Evolutionary conservation across 2,888 invertebrate genomes (phyloP), one percentile per base, ranked within the genome.

Genomic region (Schrankia costaestrigalis): DNA sequence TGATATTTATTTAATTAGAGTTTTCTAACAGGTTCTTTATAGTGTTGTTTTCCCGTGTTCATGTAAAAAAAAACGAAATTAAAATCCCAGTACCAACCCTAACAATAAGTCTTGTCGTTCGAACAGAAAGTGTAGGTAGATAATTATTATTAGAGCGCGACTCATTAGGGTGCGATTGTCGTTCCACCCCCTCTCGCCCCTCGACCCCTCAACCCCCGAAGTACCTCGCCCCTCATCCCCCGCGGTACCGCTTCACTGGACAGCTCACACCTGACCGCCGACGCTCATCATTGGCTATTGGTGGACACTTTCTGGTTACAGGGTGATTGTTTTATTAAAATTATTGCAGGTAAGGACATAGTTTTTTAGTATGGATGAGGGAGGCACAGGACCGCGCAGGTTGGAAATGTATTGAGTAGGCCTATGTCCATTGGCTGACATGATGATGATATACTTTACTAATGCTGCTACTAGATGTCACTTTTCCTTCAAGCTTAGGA

Each of bases 101-200:
- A 69, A 1, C 10, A 1, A 17, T 47, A 66, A 72, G 69, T 65
- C 65, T 70, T 65, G 56, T 69, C 69, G 68, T 76, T n/a, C 69
- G 67, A 71, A 68, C 78, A 78, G 78, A 85, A 82, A 86, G 84
- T 85, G 82, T 84, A 80, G 83, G 74, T 79, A 76, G 85, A 81
- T 87, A 87, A 87, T 86, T 78, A 85, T 85, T 78, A 85, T 80
- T 79, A 78, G 78, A 78, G 69, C 65, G 63, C 62, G 78, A 74
- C 83, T 87, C 85, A 87, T 86, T 86, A 86, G 83, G 73, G 69
- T 63, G 50, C 86, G 84, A 86, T 87, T 87, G 86, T 85, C 77
- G 72, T 71, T 61, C 56, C 47, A n/a, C 40, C 30, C 38, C 45
- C 49, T 39, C 44, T 37, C 36, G 37, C 35, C 38, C 32, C 42